phyloP scores from a whole-genome alignment of 2,113 vertebrate genomes.

The Forbesichthys agassizii region DNA sequence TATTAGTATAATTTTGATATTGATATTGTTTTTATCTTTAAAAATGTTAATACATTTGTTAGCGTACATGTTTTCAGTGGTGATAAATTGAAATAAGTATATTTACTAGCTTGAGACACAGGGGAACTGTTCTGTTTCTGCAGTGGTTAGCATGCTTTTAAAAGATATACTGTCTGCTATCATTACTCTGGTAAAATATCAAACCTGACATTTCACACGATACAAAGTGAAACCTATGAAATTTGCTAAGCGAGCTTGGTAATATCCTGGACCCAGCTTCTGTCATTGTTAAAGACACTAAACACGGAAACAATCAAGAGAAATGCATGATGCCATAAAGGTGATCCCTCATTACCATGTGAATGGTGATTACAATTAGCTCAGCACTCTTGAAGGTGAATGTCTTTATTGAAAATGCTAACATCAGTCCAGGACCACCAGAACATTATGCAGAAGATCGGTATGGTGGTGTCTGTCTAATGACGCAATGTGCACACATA shows the following conservation, averaged over 20 bases:
- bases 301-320: not conserved
- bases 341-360: not conserved
- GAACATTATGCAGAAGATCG: not conserved
- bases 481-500: not conserved
- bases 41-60: no score
- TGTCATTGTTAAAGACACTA: not conserved
- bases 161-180: no score
- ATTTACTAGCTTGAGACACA: no score
- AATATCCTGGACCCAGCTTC: not conserved
- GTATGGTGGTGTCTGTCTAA: not conserved
- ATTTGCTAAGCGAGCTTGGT: not conserved
- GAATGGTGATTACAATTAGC: not conserved
- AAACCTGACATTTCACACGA: no score
- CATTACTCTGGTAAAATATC: no score
- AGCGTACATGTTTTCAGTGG: no score
- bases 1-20: no score
- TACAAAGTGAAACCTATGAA: not conserved
- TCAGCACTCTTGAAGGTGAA: slow-evolving; percentile 6
- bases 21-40: no score
- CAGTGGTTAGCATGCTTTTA: no score
- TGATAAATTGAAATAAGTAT: no score
- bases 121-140: no score
- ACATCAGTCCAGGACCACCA: not conserved
- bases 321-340: not conserved
- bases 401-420: not conserved